Evolutionary conservation across 2,797 vertebrate species (phyloP).

Genomic region (Lepilemur ruficaudatus): DNA sequence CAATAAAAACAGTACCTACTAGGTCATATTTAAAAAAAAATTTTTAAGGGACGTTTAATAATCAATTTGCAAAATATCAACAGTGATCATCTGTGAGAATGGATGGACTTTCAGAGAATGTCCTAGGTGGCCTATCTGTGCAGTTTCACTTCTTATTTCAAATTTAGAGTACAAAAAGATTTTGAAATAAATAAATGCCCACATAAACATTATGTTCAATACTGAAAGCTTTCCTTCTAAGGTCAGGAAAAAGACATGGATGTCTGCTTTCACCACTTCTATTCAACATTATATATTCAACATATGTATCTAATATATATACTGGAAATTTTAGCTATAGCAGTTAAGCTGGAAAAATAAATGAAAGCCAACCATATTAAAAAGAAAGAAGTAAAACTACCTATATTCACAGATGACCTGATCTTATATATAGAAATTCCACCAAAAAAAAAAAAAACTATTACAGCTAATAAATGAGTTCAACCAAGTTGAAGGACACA

Average conservation of each 20-base stretch:
- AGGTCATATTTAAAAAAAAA: background rate
- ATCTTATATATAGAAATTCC: background rate
- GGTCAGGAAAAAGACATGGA: background rate
- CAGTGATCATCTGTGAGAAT: background rate
- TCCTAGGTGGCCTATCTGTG: background rate
- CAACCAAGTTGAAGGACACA: background rate
- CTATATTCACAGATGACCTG: background rate
- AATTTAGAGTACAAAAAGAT: background rate
- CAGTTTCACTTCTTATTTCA: background rate
- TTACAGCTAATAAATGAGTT: slow-evolving; percentile 14
- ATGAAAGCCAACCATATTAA: background rate
- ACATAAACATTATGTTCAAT: background rate
- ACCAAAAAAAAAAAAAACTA: background rate
- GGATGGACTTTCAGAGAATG: background rate
- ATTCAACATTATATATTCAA: slow-evolving; percentile 10
- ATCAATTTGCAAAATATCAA: slow-evolving; percentile 25
- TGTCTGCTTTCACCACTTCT: background rate
- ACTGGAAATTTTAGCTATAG: slow-evolving; percentile 1
- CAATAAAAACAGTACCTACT: background rate
- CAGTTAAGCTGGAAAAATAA: slow-evolving; percentile 21
- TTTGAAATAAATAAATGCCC: background rate
- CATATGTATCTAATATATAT: too few relatives aligned
- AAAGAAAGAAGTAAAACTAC: slow-evolving; percentile 16
- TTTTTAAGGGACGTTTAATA: background rate
- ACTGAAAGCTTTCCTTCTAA: background rate